Evolutionary conservation across 2,113 vertebrate species (phyloP), one percentile per base, ranked within the genome.

Genomic region (Scopus umbretta): DNA sequence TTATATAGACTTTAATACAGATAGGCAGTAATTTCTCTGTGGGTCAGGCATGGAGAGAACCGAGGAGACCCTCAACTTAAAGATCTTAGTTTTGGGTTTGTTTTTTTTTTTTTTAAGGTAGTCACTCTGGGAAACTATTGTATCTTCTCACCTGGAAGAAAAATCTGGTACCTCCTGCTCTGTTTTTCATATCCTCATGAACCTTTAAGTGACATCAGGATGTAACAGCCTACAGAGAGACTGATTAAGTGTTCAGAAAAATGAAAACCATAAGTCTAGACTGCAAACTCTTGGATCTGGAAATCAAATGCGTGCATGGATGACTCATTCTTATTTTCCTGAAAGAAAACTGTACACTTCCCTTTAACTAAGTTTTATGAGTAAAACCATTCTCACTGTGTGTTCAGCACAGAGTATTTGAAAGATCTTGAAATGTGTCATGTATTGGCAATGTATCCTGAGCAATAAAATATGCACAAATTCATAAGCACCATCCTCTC

Each of bases 291-390:
- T 96, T 80, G 67, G 85, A 97, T 94, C 94, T 87, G 70, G 36
- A 95, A 97, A 97, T 97, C 88, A 96, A 97, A 95, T 95, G 85
- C 13, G 3, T 83, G 38, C 74, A 88, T 76, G 79, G 95, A 93
- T 97, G 94, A 97, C 71, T 97, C 88, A 97, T 95, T 93, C 83
- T 91, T 96, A 74, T 93, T 94, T 96, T 82, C 82, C 80, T 92
- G 66, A 95, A 86, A 97, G 78, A 89, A 97, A 89, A 75, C 55
- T 59, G 59, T 56, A 82, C 20, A 11, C 55, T 86, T 96, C 84
- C 45, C 81, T 85, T 83, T 88, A 72, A 91, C 47, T 90, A 88
- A 83, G 53, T 88, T 96, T 95, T 96, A 86, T 83, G 56, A 86
- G 73, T 75, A 74, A 92, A 50, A 36, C 73, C 21, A 74, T 97